Percentiles rank a stretch among this genome's conserved stretches.
Conservation (phyloP, 2,113 vertebrate species). For the Vulpes vulpes region DNA sequence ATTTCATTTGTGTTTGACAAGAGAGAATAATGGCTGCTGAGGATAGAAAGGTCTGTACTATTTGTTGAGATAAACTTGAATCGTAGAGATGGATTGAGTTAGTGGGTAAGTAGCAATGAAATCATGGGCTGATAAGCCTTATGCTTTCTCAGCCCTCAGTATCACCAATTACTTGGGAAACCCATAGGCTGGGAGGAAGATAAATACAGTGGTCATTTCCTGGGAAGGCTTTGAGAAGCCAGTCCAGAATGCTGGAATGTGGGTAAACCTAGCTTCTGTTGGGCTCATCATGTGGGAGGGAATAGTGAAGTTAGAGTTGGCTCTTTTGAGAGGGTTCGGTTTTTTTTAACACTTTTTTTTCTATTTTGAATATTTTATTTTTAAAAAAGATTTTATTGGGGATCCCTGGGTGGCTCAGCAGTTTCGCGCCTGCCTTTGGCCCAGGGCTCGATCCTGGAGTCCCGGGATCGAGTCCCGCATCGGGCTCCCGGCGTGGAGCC, state of each 20-base stretch:
- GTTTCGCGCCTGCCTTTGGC: too few species aligned
- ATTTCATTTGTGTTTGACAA: background rate
- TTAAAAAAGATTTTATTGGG: too few species aligned
- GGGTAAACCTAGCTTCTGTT: background rate
- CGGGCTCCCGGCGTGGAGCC: too few species aligned
- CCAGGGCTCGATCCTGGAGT: too few species aligned
- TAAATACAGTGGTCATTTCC: background rate
- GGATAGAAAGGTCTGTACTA: background rate
- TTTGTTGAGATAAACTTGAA: background rate
- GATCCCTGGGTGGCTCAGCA: too few species aligned
- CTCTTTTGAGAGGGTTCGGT: background rate
- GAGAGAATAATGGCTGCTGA: background rate
- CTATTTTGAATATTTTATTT: background rate
- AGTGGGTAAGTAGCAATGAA: background rate
- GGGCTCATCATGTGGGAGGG: background rate
- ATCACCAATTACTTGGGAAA: constrained; percentile 6
- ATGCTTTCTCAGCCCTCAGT: background rate
- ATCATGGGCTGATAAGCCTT: background rate
- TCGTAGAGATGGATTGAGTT: background rate
- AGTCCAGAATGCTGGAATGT: background rate
- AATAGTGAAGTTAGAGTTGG: background rate
- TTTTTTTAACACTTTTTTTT: constrained; percentile 25
- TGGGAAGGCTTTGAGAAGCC: background rate
- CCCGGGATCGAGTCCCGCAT: too few species aligned
- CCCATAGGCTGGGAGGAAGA: background rate